Evolutionary conservation across 2,888 invertebrate species (phyloP), one percentile per base, ranked within the genome.

Genomic region (Plagodis pulveraria): DNA sequence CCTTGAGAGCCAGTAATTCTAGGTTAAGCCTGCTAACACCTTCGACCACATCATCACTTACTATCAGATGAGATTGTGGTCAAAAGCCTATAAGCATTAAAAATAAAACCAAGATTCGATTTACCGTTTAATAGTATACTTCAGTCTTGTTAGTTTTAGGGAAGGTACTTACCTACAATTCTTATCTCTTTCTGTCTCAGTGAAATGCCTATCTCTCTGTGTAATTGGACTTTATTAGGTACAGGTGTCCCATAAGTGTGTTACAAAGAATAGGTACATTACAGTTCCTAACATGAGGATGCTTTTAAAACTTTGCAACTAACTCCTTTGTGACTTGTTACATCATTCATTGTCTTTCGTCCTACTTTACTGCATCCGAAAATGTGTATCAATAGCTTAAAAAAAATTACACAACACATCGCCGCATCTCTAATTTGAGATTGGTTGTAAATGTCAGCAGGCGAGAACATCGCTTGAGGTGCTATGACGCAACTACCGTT

Each of bases 401-500:
- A 65, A 22, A 40, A 40, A 66, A 67, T 74, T 70, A 64, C 72
- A 73, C 67, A 73, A 74, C 69, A 55, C 38, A 61, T 68, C 70
- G 69, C 71, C 59, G 59, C 59, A 70, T 74, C 76, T 72, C 66
- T 74, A 73, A 75, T 72, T 77, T 70, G 69, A 67, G 71, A 77
- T 57, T 70, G 64, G 68, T 70, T 51, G 55, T 61, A 74, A 81
- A 80, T 81, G 78, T 81, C 77, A 80, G 78, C 76, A 69, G 63
- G 55, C 54, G 70, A 69, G 61, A 40, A 67, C 62, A 44, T 56
- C 40, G 60, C 52, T 52, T 49, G 63, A 66, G 50, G 63, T 62
- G 67, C 58, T 66, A 70, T 85, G 84, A 84, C 79, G 83, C 81
- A 85, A 86, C 71, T 67, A 82, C 85, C 80, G 85, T 85, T 85